These are phyloP conservation scores for Suricata suricatta DNA, from an alignment of 2,113 vertebrate genomes.

Conservation along the genomic window DNA sequence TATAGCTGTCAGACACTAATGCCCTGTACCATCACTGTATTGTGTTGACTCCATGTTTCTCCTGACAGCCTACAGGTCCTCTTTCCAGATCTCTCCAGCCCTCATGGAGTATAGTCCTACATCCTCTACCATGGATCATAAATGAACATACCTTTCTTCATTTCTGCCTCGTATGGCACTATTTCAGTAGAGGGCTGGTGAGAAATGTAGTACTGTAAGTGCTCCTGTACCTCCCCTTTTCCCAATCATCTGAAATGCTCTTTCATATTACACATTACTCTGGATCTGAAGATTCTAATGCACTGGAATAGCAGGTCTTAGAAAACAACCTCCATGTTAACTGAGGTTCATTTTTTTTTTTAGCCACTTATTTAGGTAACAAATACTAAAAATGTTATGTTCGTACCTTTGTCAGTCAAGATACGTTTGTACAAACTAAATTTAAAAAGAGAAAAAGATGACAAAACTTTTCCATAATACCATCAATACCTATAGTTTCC, in stretches of 20 bases:
- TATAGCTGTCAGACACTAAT: background rate
- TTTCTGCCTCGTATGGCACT: background rate
- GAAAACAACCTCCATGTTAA: constrained; percentile 9
- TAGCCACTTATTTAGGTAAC: background rate
- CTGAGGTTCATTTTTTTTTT: background rate
- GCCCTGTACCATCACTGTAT: background rate
- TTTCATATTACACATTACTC: background rate
- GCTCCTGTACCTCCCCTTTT: background rate
- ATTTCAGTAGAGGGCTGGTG: background rate
- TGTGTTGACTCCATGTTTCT: background rate
- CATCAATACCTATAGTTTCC: background rate
- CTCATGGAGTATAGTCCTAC: background rate
- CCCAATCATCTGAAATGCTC: background rate
- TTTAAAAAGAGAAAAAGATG: background rate
- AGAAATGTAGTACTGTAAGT: background rate
- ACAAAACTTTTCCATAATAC: background rate
- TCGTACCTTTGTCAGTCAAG: background rate
- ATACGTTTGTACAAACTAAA: background rate
- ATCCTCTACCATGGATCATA: background rate
- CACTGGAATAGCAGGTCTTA: background rate
- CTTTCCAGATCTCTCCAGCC: background rate
- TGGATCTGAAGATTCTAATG: background rate
- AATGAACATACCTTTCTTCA: background rate
- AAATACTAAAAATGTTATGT: constrained; percentile 28
- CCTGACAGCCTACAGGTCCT: background rate